Percentiles rank a stretch among this genome's conserved stretches.
Evolutionary conservation across 2,888 invertebrate genomes (phyloP).

Genomic region (Drosophila lutescens): DNA sequence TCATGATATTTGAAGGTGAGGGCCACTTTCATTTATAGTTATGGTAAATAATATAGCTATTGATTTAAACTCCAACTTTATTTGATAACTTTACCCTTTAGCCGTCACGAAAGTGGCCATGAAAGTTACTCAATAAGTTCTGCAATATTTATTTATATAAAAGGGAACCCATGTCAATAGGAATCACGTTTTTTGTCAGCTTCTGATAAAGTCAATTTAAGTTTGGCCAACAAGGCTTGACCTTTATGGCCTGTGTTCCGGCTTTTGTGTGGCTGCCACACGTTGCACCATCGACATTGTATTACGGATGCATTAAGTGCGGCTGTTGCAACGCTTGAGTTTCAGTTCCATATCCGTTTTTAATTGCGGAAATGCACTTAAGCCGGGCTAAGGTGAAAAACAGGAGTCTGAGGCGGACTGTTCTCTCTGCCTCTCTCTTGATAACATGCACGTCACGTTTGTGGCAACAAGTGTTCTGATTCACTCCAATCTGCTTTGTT

Average conservation of each 20-base stretch:
- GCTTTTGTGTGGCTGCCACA: slow-evolving; percentile 35
- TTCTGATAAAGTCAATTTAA: slow-evolving; percentile 41
- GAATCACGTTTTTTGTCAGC: slow-evolving; percentile 31
- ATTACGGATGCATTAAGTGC: slow-evolving; percentile 16
- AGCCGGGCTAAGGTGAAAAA: slow-evolving; percentile 14
- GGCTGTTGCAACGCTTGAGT: slow-evolving; percentile 22
- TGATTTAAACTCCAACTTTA: no score
- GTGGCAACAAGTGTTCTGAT: slow-evolving; percentile 62
- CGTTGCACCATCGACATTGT: slow-evolving; percentile 36
- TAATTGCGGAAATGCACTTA: slow-evolving; percentile 74
- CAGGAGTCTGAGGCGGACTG: slow-evolving; percentile 13
- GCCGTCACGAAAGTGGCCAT: slow-evolving; percentile 1
- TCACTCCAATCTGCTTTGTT: slow-evolving; percentile 32
- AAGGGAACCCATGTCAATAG: slow-evolving; percentile 3
- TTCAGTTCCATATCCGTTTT: slow-evolving; percentile 66
- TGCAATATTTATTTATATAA: no score
- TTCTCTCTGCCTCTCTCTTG: background rate
- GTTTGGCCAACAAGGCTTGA: slow-evolving; percentile 10
- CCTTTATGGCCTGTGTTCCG: slow-evolving; percentile 3
- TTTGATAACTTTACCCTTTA: background rate
- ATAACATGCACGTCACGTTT: slow-evolving; percentile 67
- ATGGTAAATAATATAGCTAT: no score
- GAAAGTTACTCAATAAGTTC: slow-evolving; percentile 8
- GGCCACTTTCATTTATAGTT: no score
- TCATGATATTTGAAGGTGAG: no score